Evolutionary conservation across 2,888 invertebrate genomes (phyloP).

Genomic region (Macrosiphum euphorbiae): DNA sequence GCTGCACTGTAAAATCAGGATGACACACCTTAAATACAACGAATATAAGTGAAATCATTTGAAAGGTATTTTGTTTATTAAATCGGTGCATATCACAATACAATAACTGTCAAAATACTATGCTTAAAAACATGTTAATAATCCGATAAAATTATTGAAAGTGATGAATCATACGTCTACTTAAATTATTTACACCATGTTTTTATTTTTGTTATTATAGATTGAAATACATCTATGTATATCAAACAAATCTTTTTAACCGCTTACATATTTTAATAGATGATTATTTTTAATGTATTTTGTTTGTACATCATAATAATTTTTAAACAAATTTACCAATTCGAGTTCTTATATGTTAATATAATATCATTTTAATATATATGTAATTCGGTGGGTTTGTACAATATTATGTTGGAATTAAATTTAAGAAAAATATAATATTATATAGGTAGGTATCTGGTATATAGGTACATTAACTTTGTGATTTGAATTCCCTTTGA

Average conservation of each 20-base stretch:
- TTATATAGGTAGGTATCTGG: neutral
- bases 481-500: neutral
- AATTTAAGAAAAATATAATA: neutral
- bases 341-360: neutral
- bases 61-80: neutral
- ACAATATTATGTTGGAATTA: neutral
- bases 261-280: neutral
- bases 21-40: neutral
- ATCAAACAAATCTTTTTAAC: neutral
- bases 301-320: neutral
- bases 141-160: neutral
- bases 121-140: neutral
- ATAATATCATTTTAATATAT: neutral
- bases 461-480: neutral
- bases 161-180: neutral
- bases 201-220: neutral
- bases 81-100: neutral
- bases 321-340: neutral
- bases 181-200: neutral
- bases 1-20: neutral
- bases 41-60: neutral
- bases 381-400: neutral
- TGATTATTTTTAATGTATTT: neutral
- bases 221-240: neutral
- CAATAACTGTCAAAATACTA: neutral